Evolutionary conservation across 1,140 invertebrate species (phyloP).

Genomic region (Plectus sambesii): DNA sequence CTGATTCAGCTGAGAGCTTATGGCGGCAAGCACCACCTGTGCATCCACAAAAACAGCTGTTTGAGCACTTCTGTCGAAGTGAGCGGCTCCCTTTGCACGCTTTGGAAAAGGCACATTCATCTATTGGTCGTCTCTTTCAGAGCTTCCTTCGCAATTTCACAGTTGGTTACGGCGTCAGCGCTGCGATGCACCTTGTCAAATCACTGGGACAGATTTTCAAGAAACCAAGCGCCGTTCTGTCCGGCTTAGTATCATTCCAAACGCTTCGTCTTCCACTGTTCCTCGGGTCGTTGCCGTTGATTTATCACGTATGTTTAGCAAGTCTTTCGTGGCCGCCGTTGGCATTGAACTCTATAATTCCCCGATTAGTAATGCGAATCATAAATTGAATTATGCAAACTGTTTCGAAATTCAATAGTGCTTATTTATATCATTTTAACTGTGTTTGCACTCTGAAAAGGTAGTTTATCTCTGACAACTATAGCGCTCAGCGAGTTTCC

Average conservation of each 20-base stretch:
- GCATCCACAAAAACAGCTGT: conserved; percentile 28
- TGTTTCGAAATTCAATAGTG: too few relatives aligned
- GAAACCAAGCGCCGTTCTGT: conserved; percentile 15
- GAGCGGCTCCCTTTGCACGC: too few relatives aligned
- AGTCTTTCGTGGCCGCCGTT: too few relatives aligned
- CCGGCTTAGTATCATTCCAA: not conserved
- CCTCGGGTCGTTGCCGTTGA: conserved; percentile 3
- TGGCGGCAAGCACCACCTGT: conserved; percentile 9
- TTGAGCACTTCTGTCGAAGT: conserved; percentile 24
- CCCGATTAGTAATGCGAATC: too few relatives aligned
- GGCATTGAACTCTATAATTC: too few relatives aligned
- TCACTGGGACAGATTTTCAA: conserved; percentile 12
- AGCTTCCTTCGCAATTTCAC: conserved; percentile 21
- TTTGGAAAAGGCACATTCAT: conserved; percentile 9
- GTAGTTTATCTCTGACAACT: too few relatives aligned
- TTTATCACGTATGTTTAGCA: conserved; percentile 6
- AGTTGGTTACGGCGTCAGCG: conserved; percentile 18
- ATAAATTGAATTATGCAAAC: too few relatives aligned
- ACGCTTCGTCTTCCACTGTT: conserved; percentile 4
- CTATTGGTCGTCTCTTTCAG: conserved; percentile 13
- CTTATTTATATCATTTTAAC: too few relatives aligned
- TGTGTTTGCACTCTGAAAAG: too few relatives aligned
- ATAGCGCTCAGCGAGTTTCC: too few relatives aligned
- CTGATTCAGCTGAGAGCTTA: conserved; percentile 13
- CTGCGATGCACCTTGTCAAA: conserved; percentile 12